Conservation (phyloP, 2,113 vertebrate species). For the Apaloderma vittatum region DNA sequence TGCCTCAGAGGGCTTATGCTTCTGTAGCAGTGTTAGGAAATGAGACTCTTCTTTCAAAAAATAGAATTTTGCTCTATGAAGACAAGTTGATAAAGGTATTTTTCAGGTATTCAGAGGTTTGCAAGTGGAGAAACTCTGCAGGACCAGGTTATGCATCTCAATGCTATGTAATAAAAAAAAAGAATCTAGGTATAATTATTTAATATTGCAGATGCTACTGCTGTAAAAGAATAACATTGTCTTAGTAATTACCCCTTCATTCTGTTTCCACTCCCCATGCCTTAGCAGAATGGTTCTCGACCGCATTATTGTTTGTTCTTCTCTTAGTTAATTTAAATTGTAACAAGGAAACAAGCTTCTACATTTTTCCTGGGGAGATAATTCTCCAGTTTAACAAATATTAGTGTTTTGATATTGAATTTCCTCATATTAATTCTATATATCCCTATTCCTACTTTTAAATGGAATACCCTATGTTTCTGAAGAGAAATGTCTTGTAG, state of each 20-base stretch:
- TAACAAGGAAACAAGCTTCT: not conserved
- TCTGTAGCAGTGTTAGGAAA: not conserved
- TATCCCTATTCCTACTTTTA: not conserved
- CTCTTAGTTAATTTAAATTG: not conserved
- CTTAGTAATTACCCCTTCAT: not conserved
- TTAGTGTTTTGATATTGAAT: not conserved
- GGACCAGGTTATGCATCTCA: not conserved
- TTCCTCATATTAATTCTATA: not conserved
- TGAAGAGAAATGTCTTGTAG: not conserved
- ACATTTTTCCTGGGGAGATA: not conserved
- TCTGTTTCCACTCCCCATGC: not conserved
- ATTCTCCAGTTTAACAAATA: not conserved
- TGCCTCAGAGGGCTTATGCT: not conserved
- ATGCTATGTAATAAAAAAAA: not conserved
- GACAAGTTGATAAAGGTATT: not conserved
- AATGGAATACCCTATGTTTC: not conserved
- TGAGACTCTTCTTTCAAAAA: not conserved
- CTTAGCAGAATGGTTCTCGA: not conserved
- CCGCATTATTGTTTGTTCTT: not conserved
- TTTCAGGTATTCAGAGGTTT: not conserved
- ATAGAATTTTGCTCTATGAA: not conserved
- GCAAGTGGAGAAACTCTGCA: not conserved
- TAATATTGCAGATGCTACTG: not conserved
- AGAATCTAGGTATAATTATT: not conserved
- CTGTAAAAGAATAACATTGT: not conserved